These are phyloP conservation scores for Hipposideros larvatus DNA, from an alignment of 2,797 vertebrate genomes.

Conservation along the genomic window DNA sequence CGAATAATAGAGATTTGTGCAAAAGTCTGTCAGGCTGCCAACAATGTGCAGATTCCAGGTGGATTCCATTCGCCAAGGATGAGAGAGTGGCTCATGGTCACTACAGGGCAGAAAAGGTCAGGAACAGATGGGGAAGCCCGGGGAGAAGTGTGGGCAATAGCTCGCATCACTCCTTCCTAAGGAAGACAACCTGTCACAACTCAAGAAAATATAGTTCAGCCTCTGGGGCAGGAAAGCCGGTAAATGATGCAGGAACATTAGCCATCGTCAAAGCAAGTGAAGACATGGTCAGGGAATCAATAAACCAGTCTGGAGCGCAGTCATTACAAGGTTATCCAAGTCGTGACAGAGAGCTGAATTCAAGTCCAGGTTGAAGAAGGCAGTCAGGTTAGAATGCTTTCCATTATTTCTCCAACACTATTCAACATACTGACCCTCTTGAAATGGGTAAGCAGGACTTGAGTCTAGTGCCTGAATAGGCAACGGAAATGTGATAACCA, in stretches of 20 bases:
- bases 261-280: neutral
- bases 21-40: neutral
- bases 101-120: constrained; percentile 49
- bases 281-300: neutral
- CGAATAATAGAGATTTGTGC: neutral
- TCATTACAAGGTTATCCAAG: neutral
- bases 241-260: neutral
- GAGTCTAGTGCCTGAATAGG: neutral
- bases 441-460: neutral
- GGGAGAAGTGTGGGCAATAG: neutral
- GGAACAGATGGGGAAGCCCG: neutral
- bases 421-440: neutral
- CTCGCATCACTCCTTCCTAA: neutral
- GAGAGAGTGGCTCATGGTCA: neutral
- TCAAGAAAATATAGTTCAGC: neutral
- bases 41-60: neutral
- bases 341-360: neutral
- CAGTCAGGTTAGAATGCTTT: neutral
- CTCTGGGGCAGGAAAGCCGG: neutral
- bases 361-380: neutral
- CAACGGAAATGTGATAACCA: neutral
- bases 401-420: neutral
- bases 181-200: neutral
- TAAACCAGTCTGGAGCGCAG: neutral
- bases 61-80: neutral